Base-by-base conservation (phyloP, 2,888 invertebrate species). In the Aphelenchoides bicaudatus region DNA sequence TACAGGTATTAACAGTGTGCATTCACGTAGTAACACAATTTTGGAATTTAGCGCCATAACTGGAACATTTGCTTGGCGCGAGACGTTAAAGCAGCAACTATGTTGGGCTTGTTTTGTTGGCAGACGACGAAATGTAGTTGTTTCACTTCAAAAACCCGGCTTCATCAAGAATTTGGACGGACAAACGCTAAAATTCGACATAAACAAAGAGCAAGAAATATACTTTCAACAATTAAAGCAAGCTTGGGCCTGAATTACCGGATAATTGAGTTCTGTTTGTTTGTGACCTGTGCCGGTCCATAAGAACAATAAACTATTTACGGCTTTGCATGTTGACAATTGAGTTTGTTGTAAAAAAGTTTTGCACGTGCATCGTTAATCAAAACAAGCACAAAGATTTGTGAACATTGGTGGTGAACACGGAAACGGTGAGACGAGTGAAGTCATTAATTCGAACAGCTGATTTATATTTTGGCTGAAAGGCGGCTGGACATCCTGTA, bases 201-300 rank as follows among this genome's bases (percentile, higher is more conserved):
- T 21, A 8, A n/a, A 10, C 43, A 25, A 19, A 19, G 43, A 43
- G 23, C 10, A 25, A 6, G 43, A 6, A 10, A 8, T 43, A 8
- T 21, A 43, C n/a, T 43, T 43, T n/a, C 10, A 43, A 43, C 6
- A 6, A 6, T n/a, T 43, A 21, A n/a, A 43, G 8, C 21, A 43
- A 43, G 8, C n/a, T 43, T 43, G 43, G 43, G 25, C 16, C 25
- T 43, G 43, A 43, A n/a, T n/a, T n/a, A n/a, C n/a, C n/a, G 43
- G 25, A n/a, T n/a, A n/a, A 43, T 10, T 34, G n/a, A 10, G 10
- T 34, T 34, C 10, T 10, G 10, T 34, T 10, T 10, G 34, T 10
- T 10, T n/a, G n/a, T 34, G 34, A n/a, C 34, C 10, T 43, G 10
- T 43, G 43, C 23, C 43, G 6, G 10, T 25, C n/a, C n/a, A n/a